Percentiles rank a stretch among this genome's conserved stretches.
These are phyloP conservation scores for Petrocephalus zakoni DNA, from an alignment of 2,113 vertebrate species.

Conservation along the genomic window DNA sequence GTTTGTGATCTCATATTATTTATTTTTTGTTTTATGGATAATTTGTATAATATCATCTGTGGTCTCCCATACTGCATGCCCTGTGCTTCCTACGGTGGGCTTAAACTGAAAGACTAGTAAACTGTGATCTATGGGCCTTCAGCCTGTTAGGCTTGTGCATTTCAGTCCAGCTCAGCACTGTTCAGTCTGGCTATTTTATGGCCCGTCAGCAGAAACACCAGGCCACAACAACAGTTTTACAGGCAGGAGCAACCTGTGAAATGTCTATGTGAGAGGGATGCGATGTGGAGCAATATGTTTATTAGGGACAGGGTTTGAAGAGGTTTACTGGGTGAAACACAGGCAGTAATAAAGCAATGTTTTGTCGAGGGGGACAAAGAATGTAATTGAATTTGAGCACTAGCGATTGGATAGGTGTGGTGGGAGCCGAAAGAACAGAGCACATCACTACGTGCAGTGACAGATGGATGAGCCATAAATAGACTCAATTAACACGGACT, in stretches of 20 bases:
- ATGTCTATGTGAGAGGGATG: not conserved
- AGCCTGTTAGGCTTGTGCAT: not conserved
- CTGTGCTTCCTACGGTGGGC: not conserved
- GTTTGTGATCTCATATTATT: not conserved
- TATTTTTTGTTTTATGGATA: not conserved
- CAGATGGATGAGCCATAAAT: not conserved
- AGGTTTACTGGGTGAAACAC: not conserved
- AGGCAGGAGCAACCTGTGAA: not conserved
- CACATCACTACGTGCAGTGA: not conserved
- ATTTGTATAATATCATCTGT: not conserved
- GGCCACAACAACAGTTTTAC: not conserved
- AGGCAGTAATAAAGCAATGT: not conserved
- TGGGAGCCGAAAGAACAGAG: not conserved
- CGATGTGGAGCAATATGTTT: not conserved
- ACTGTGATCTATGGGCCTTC: not conserved
- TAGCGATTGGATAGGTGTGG: not conserved
- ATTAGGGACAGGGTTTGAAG: not conserved
- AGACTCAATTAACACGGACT: not conserved
- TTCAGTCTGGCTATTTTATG: not conserved
- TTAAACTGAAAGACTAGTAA: not conserved
- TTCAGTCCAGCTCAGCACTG: not conserved
- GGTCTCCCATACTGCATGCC: not conserved
- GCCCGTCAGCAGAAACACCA: not conserved
- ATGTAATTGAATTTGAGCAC: not conserved
- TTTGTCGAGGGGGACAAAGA: not conserved